These are phyloP conservation scores for Haplochromis vanheusdeni DNA, from an alignment of 2,113 vertebrate species.

Conservation along the genomic window DNA sequence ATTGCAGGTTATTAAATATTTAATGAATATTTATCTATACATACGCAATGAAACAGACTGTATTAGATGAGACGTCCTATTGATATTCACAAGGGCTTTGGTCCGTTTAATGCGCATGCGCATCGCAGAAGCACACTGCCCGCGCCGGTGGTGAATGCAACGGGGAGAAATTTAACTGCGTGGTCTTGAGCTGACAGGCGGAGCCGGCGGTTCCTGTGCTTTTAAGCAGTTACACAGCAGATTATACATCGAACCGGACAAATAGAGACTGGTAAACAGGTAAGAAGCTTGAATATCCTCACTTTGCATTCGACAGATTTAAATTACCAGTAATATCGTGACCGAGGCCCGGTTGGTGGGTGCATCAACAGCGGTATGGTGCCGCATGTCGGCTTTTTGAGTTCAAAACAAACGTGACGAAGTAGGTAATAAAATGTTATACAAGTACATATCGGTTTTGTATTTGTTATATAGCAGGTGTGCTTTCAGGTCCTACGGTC, in stretches of 20 bases:
- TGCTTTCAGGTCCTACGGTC: rapidly evolving
- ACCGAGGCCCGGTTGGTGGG: background rate
- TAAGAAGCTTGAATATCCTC: background rate
- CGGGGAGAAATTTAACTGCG: slow-evolving; percentile 69
- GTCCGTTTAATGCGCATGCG: slow-evolving; percentile 49
- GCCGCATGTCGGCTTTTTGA: slow-evolving; percentile 59
- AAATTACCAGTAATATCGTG: background rate
- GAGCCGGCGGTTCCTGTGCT: slow-evolving; percentile 22
- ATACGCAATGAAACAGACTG: background rate
- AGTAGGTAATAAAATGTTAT: background rate
- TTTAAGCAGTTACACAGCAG: background rate
- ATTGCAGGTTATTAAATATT: background rate
- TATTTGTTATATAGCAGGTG: rapidly evolving
- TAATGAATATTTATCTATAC: background rate
- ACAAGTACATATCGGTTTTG: background rate
- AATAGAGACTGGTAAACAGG: slow-evolving; percentile 46
- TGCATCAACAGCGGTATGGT: slow-evolving; percentile 26
- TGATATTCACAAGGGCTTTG: background rate
- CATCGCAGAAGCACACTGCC: background rate
- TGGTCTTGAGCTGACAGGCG: slow-evolving; percentile 46
- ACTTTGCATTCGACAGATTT: background rate
- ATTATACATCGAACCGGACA: slow-evolving; percentile 6
- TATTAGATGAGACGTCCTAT: background rate
- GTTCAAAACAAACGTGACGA: slow-evolving; percentile 67
- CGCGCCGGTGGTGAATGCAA: slow-evolving; percentile 63